phyloP scores from a whole-genome alignment of 2,888 invertebrate genomes.

The Agrotis segetum region DNA sequence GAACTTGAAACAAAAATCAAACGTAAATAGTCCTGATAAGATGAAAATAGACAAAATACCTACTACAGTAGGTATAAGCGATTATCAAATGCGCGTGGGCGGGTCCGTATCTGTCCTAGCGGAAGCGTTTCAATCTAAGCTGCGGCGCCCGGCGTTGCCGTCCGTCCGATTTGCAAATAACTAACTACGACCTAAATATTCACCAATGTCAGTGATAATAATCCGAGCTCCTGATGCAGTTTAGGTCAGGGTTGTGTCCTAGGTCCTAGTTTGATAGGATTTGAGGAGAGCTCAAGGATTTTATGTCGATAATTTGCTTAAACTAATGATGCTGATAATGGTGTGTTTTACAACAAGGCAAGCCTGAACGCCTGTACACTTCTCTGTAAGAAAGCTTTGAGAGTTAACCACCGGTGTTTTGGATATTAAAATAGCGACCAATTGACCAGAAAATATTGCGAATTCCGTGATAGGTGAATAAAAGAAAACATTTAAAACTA shows the following conservation, averaged over 20 bases:
- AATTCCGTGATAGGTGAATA: neutral
- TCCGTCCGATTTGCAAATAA: constrained; percentile 69
- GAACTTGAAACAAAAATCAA: constrained; percentile 36
- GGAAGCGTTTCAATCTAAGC: constrained; percentile 72
- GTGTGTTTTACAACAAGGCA: no score
- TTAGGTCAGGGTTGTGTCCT: constrained; percentile 65
- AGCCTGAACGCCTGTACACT: no score
- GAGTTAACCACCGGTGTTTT: neutral
- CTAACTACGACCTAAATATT: constrained; percentile 70
- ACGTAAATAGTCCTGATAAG: constrained; percentile 34
- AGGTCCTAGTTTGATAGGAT: constrained; percentile 4
- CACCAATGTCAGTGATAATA: constrained; percentile 75
- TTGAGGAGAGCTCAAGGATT: neutral
- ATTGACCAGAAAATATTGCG: neutral
- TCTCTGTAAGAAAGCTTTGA: neutral
- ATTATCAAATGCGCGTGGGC: constrained; percentile 73
- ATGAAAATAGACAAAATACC: constrained; percentile 52
- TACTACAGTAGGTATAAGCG: constrained; percentile 48
- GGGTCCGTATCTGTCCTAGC: constrained; percentile 64
- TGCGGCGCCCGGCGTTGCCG: constrained; percentile 53
- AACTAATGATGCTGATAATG: no score
- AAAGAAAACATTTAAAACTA: neutral
- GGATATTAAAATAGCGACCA: neutral
- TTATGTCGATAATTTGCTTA: neutral
- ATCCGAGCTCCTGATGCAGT: constrained; percentile 60